Evolutionary conservation across 2,113 vertebrate species (phyloP), one percentile per base, ranked within the genome.

Genomic region (Aramus guarauna): DNA sequence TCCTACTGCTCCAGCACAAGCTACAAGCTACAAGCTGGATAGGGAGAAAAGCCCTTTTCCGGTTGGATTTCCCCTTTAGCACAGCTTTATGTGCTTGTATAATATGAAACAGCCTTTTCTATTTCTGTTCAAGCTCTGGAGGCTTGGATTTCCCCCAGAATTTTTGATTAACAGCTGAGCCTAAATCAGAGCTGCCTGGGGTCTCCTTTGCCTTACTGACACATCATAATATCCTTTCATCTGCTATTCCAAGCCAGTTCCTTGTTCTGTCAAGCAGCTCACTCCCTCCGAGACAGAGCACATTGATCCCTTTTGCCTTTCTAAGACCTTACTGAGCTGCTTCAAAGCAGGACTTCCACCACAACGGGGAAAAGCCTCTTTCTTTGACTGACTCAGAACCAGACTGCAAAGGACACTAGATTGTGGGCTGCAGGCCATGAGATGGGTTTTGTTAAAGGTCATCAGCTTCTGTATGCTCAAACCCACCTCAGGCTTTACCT

Each of bases 101-200:
- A 96, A 95, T 95, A 68, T 32, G 80, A 96, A 96, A 89, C 94
- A 97, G 92, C 45, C 66, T 79, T 95, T 95, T 92, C 86, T 94
- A 81, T 92, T 93, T 91, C 64, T 78, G 60, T 94, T 94, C 85
- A 94, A 94, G 73, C 47, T 96, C 80, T 14, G 4, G 83, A 96
- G 88, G 76, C 91, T 94, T 96, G 95, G 91, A 91, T 94, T 94
- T 91, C n/a, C 62, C 69, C 80, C 92, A 96, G 89, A 92, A 92
- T 47, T 87, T 94, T 94, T 92, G 72, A 95, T 97, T 92, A 96
- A 93, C 94, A 97, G 83, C 88, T 94, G 79, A 94, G 48, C 17
- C 91, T 94, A 96, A 89, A 94, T 92, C 91, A 89, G 73, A 91
- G 75, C 79, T 95, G 94, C 76, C 91, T 94, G 48, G 85, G 94